Evolutionary conservation across 2,888 invertebrate species (phyloP), one percentile per base, ranked within the genome.

Genomic region (Chloroclysta siterata): DNA sequence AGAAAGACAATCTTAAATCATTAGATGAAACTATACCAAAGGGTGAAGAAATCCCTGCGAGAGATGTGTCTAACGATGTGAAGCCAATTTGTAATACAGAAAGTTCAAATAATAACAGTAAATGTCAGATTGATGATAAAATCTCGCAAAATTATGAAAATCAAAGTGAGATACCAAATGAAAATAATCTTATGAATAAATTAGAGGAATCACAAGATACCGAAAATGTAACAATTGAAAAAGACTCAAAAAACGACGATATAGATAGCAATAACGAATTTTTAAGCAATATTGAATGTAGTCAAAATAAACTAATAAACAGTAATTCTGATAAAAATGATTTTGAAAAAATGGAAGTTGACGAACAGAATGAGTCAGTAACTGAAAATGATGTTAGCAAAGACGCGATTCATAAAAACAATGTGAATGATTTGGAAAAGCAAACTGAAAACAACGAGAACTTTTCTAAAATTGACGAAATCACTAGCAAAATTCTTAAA

Each of bases 401-500:
- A 39, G 33, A 52, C 1, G 33, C 1, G 6, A 17, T 10, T 48
- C 2, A 41, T 14, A 39, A 48, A n/a, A 39, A 39, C 36, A 10
- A 6, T 22, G 7, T 0, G 5, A 11, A 11, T 44, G 28, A 46
- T 17, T 17, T 17, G 10, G 11, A 66, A 7, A 39, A 29, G 17
- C 0, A 17, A 52, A 13, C 14, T 10, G 17, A 39, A 44, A 63
- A 41, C 17, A 39, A 60, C n/a, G 58, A 60, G 11, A 44, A 51
- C 41, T 58, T 65, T 11, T 47, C 65, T n/a, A 65, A 65, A 61
- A 65, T 65, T 13, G 53, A 65, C 17, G 57, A 65, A 51, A 65
- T 65, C 8, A 65, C 65, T 2, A 62, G 46, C n/a, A 54, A 65
- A 55, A 65, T 65, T 11, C 17, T 65, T 0, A 51, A 58, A 48